A percentile compares a stretch with the other conserved stretches of the same genome.
These are phyloP conservation scores for Ooceraea biroi DNA, from an alignment of 1,140 invertebrate genomes.

Conservation along the genomic window DNA sequence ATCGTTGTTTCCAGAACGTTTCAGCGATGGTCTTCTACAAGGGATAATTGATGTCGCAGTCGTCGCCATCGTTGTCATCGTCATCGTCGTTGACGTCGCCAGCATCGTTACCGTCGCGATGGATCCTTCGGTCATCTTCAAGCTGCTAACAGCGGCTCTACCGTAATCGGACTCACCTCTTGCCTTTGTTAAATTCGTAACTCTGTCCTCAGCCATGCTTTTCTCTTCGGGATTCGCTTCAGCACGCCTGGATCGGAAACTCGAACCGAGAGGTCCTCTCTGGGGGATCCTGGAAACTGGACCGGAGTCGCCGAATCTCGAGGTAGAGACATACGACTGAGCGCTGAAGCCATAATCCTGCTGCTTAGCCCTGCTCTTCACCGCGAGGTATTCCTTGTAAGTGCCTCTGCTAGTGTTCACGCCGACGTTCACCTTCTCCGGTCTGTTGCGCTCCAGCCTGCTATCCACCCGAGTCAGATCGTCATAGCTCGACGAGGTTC, in stretches of 20 bases:
- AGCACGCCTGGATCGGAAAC: slow-evolving; percentile 61
- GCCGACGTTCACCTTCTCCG: slow-evolving; percentile 69
- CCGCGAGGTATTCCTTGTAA: slow-evolving; percentile 77
- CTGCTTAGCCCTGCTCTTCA: slow-evolving; percentile 69
- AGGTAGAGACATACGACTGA: slow-evolving; percentile 2
- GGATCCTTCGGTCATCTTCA: slow-evolving; percentile 18
- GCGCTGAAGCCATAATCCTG: slow-evolving; percentile 72
- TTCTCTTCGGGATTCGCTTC: slow-evolving; percentile 45
- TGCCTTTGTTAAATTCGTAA: slow-evolving; percentile 62
- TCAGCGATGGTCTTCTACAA: slow-evolving; percentile 71
- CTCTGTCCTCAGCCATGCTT: slow-evolving; percentile 31
- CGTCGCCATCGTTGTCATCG: not conserved
- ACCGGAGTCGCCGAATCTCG: slow-evolving; percentile 64
- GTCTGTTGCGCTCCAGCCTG: slow-evolving; percentile 57
- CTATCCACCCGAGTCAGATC: slow-evolving; percentile 71
- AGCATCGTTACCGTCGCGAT: not conserved
- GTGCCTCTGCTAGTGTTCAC: slow-evolving; percentile 71
- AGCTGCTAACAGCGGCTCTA: slow-evolving; percentile 31
- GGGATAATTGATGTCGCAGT: slow-evolving; percentile 58
- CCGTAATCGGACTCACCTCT: slow-evolving; percentile 65
- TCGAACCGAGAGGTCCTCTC: slow-evolving; percentile 65
- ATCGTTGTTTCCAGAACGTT: slow-evolving; percentile 68
- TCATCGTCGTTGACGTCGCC: not conserved
- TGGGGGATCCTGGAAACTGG: slow-evolving; percentile 73
- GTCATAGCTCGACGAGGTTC: slow-evolving; percentile 78